Base-by-base conservation (phyloP, 2,113 vertebrate genomes). In the Catharus bicknelli region DNA sequence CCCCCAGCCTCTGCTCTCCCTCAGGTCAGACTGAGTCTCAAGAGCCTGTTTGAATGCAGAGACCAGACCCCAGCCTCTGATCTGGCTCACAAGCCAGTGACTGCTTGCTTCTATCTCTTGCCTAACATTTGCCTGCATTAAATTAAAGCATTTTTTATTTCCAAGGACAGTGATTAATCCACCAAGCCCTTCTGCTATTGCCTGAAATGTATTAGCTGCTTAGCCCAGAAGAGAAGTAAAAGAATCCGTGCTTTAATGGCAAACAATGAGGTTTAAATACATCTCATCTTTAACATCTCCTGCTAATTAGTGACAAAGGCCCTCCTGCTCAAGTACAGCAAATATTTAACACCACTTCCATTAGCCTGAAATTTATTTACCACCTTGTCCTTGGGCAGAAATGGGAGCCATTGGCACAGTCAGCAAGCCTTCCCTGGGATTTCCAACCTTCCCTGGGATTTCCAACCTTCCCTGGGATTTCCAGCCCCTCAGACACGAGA, bases 201-300 rank as follows among this genome's bases (percentile, higher is more conserved):
- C 85, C 94, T 9, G 21, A 87, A 95, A 86, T 83, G 27, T 69
- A 88, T 95, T 93, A 95, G 84, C 77, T 93, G 67, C 87, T 94
- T 92, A 96, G 84, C 34, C 43, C 70, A 76, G 69, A 83, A 95
- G 90, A 95, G 82, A 75, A 74, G 93, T 59, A 61, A 88, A 92
- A 94, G 77, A 94, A 82, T 74, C 59, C 63, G n/a, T 58, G 69
- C 86, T 94, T 94, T 94, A 87, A 90, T 30, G 75, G 86, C 91
- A 97, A 97, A 97, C 88, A 96, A 85, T 80, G 92, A 92, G 86
- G 50, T 89, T 96, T 95, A 96, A 96, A 95, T 94, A 94, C 64
- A 90, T 88, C 67, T 85, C 51, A 83, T 73, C 77, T 96, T 95
- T 93, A 97, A 87, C 63, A 87, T 79, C 86, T 93, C 76, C 74